These are phyloP conservation scores for Schizothorax lantsangensis DNA, from an alignment of 2,797 vertebrate species.

Conservation along the genomic window DNA sequence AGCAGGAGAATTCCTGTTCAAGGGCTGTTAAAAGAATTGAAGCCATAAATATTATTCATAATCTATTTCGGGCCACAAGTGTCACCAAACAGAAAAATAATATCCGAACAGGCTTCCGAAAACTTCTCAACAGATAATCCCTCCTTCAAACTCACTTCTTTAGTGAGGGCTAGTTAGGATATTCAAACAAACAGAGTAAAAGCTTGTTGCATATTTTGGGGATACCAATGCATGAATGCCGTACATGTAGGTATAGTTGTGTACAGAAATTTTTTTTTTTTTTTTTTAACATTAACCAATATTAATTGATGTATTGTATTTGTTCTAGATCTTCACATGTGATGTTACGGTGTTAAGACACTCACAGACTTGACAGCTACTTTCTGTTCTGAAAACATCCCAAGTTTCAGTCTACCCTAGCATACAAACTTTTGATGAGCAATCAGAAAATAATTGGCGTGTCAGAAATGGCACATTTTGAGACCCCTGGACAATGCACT, in stretches of 20 bases:
- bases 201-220: not conserved
- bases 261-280: not conserved
- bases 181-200: not conserved
- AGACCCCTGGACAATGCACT: slow-evolving; percentile 7
- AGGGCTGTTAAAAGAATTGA: not conserved
- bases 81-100: not conserved
- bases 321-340: not conserved
- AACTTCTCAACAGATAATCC: not conserved
- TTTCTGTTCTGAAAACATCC: not conserved
- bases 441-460: slow-evolving; percentile 54
- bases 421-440: slow-evolving; percentile 10
- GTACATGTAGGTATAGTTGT: not conserved
- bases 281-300: not conserved
- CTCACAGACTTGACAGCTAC: not conserved
- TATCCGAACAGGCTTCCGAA: not conserved
- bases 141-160: not conserved
- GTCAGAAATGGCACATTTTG: slow-evolving; percentile 57
- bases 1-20: not conserved
- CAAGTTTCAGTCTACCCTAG: slow-evolving; percentile 1
- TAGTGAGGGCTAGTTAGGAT: not conserved
- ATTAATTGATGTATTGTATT: not conserved
- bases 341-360: not conserved
- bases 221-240: not conserved
- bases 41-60: not conserved
- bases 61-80: not conserved